Percentiles rank a stretch among this genome's conserved stretches.
Conservation (phyloP, 2,888 invertebrate species). For the Bellardia bayeri region DNA sequence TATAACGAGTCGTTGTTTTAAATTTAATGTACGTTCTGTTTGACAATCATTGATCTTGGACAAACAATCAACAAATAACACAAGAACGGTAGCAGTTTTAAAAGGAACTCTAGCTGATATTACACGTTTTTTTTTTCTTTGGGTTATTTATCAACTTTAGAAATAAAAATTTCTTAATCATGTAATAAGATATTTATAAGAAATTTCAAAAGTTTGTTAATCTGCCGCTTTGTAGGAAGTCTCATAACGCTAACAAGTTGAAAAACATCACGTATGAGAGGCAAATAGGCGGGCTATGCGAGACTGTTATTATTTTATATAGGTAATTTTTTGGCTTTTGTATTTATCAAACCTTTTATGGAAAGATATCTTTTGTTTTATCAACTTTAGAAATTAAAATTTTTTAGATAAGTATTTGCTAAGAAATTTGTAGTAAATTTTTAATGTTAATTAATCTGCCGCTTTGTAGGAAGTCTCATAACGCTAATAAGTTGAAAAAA, state of each 20-base stretch:
- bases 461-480: conserved; percentile 80
- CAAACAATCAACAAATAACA: too few relatives aligned
- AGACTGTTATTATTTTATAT: too few relatives aligned
- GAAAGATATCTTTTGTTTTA: background rate
- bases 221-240: conserved; percentile 81
- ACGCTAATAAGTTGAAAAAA: conserved; percentile 71
- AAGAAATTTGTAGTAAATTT: conserved; percentile 39
- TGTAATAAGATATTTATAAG: background rate
- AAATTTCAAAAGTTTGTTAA: conserved; percentile 71
- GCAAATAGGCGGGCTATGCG: conserved; percentile 79
- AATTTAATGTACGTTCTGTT: too few relatives aligned
- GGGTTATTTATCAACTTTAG: conserved; percentile 22
- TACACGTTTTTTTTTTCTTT: too few relatives aligned
- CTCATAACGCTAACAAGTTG: conserved; percentile 76
- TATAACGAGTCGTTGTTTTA: too few relatives aligned
- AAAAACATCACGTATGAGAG: conserved; percentile 77
- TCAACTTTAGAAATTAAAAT: conserved; percentile 42
- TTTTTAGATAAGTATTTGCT: background rate
- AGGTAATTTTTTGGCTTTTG: too few relatives aligned
- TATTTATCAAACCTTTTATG: too few relatives aligned
- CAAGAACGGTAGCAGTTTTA: too few relatives aligned
- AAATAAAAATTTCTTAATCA: conserved; percentile 30
- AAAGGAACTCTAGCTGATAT: too few relatives aligned
- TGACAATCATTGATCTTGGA: too few relatives aligned
- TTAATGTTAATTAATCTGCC: conserved; percentile 76